A percentile compares a stretch with the other conserved stretches of the same genome.
Evolutionary conservation across 2,113 vertebrate species (phyloP).

Genomic region (Marmota monax): DNA sequence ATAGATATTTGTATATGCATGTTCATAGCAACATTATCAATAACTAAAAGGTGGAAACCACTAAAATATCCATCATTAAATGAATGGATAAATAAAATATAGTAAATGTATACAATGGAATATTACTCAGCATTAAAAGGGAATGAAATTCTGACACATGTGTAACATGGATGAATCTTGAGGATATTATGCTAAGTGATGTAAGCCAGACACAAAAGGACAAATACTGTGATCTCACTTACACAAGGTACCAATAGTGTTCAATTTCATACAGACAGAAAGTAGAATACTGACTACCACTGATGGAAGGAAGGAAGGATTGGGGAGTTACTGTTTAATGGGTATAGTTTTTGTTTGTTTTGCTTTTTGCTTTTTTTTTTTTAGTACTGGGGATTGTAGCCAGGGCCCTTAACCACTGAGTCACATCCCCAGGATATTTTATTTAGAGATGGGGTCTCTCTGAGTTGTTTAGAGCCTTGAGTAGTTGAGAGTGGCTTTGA

Average conservation of each 20-base stretch:
- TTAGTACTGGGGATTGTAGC: no score
- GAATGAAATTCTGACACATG: neutral
- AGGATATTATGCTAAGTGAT: neutral
- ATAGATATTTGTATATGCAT: neutral
- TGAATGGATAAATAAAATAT: no score
- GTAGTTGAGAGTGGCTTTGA: no score
- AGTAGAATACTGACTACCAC: neutral
- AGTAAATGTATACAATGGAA: neutral
- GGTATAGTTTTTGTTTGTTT: no score
- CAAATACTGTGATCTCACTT: neutral
- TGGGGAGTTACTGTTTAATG: neutral
- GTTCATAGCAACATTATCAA: neutral
- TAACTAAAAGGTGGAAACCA: neutral
- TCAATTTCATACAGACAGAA: neutral
- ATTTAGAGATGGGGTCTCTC: no score
- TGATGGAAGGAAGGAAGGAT: neutral
- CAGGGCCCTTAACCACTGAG: no score
- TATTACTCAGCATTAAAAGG: constrained; percentile 6
- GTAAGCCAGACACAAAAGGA: neutral
- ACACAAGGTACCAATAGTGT: neutral
- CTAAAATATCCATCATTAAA: neutral
- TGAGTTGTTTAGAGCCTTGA: no score
- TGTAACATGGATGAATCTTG: neutral
- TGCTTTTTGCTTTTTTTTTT: no score
- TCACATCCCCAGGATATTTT: no score